phyloP scores from a whole-genome alignment of 2,113 vertebrate genomes.

The Ifrita kowaldi region DNA sequence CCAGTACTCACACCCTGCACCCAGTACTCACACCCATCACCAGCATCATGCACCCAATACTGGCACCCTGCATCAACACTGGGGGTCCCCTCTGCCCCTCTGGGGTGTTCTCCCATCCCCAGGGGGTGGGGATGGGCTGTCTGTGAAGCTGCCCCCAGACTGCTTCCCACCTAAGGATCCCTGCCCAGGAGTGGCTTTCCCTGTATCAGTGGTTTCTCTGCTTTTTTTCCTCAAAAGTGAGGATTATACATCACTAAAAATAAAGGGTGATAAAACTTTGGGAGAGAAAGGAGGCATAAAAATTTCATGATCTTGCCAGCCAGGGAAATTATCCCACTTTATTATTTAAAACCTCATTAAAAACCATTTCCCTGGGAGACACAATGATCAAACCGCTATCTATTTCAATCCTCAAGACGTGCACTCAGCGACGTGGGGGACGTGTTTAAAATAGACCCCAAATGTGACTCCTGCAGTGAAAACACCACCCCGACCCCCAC shows the following conservation, averaged over 20 bases:
- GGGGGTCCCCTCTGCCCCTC: background rate
- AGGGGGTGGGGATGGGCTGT: no score
- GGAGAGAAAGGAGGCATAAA: constrained; percentile 37
- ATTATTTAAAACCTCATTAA: constrained; percentile 58
- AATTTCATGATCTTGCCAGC: constrained; percentile 35
- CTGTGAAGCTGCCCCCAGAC: background rate
- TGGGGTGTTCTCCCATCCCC: background rate
- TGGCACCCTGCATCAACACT: background rate
- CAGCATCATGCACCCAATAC: fast-evolving
- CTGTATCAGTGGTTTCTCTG: background rate
- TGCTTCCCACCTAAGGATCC: background rate
- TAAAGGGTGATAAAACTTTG: constrained; percentile 37
- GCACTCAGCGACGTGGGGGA: background rate
- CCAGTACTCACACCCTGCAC: background rate
- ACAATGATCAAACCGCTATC: background rate
- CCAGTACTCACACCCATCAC: background rate
- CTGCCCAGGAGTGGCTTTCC: background rate
- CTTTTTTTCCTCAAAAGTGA: fast-evolving
- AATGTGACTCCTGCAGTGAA: background rate
- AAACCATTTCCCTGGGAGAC: constrained; percentile 29
- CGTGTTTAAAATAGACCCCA: background rate
- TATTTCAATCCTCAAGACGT: background rate
- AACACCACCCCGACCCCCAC: background rate
- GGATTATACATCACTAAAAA: background rate
- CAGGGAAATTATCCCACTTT: constrained; percentile 46